phyloP scores from a whole-genome alignment of 1,140 invertebrate species.

The Euwallacea similis region DNA sequence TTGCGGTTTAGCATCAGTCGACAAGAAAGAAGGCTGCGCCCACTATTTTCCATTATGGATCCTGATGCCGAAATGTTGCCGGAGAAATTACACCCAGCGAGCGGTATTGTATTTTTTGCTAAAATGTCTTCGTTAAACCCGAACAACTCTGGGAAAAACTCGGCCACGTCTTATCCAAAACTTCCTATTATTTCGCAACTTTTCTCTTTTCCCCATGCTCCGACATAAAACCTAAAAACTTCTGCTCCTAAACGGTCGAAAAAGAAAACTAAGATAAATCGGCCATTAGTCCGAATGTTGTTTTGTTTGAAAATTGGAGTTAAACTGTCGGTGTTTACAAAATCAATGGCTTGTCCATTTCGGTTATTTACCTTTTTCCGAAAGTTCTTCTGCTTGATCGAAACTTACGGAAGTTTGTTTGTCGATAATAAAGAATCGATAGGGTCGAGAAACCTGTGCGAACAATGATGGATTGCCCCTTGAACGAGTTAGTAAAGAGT shows the following conservation, averaged over 20 bases:
- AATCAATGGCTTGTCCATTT: slow-evolving; percentile 28
- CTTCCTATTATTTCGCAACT: slow-evolving; percentile 6
- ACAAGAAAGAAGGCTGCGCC: background rate
- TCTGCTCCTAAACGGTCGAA: slow-evolving; percentile 17
- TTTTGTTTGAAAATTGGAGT: slow-evolving; percentile 26
- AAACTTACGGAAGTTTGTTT: slow-evolving; percentile 4
- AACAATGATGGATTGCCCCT: background rate
- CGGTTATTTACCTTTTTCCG: slow-evolving; percentile 16
- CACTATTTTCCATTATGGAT: slow-evolving; percentile 3
- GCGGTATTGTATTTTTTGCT: too few species aligned
- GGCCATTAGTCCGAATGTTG: slow-evolving; percentile 21
- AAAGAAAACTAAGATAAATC: slow-evolving; percentile 29
- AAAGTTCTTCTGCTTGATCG: slow-evolving; percentile 8
- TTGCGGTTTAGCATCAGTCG: slow-evolving; percentile 8
- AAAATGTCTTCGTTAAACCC: too few species aligned
- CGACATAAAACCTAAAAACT: slow-evolving; percentile 17
- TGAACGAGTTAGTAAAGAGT: background rate
- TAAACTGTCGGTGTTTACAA: slow-evolving; percentile 30
- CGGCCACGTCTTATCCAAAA: background rate
- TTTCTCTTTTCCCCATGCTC: slow-evolving; percentile 7
- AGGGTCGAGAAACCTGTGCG: background rate
- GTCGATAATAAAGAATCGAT: slow-evolving; percentile 4
- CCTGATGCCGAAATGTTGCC: background rate
- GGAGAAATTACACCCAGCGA: too few species aligned
- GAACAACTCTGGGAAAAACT: too few species aligned